These are phyloP conservation scores for Xiphophorus maculatus DNA, from an alignment of 2,113 vertebrate genomes.

Conservation along the genomic window DNA sequence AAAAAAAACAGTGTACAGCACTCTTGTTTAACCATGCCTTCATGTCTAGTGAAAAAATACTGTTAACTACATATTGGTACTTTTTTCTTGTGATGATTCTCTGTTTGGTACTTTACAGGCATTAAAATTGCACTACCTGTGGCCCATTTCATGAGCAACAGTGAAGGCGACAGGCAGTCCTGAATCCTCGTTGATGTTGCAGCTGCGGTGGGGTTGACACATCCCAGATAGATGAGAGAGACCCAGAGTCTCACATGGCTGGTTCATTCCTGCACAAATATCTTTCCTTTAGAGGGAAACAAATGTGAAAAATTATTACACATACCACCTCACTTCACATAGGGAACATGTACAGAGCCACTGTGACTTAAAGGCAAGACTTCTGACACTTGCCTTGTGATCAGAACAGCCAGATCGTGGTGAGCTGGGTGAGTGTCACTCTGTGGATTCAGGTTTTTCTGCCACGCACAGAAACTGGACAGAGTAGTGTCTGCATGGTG, in stretches of 20 bases:
- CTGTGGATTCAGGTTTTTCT: constrained; percentile 95
- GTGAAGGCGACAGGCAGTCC: constrained; percentile 96
- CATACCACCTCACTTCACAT: background rate
- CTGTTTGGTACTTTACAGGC: background rate
- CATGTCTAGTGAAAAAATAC: no score
- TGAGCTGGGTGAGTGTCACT: constrained; percentile 94
- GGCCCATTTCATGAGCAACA: constrained; percentile 95
- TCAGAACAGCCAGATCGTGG: constrained; percentile 91
- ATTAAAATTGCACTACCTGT: constrained; percentile 83
- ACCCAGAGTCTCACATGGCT: constrained; percentile 94
- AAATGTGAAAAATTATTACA: constrained; percentile 7
- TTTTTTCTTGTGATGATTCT: background rate
- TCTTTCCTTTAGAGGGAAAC: constrained; percentile 85
- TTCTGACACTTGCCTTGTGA: constrained; percentile 85
- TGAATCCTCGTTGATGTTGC: constrained; percentile 98
- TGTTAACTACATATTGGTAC: no score
- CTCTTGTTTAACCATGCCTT: no score
- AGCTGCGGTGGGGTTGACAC: constrained; percentile 95
- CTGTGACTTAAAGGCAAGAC: background rate
- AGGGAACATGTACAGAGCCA: no score
- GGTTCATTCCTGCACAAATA: constrained; percentile 93
- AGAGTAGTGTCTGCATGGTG: constrained; percentile 95
- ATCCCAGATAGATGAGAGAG: constrained; percentile 97
- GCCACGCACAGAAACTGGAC: constrained; percentile 97
- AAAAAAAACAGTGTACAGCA: no score